Evolutionary conservation across 1,140 invertebrate species (phyloP), one percentile per base, ranked within the genome.

Genomic region (Psilanteris sp.): DNA sequence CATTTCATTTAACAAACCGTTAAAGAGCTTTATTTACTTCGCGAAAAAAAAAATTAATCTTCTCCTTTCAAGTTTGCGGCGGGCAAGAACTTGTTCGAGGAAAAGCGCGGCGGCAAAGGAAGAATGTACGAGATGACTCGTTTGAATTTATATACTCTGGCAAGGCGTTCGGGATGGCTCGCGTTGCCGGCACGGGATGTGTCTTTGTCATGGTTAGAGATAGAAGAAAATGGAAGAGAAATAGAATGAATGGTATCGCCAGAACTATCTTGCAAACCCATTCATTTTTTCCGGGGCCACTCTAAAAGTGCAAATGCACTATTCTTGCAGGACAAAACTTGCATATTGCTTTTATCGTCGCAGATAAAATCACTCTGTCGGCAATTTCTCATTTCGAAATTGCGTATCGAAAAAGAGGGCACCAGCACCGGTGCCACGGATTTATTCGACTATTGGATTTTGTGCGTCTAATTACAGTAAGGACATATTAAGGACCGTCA

Each of bases 111-210:
- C 52, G 32, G 62, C 48, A 50, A 70, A 64, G 59, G 39, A 66
- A 76, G 66, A 66, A 70, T 64, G 66, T 66, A 70, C 52, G 59
- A 61, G 73, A 76, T 66, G 66, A 68, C 59, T 76, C 73, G 64
- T 76, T 76, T 70, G 73, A 76, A 76, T 76, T 76, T 76, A 76
- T 76, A 76, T 70, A 76, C 73, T 76, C 57, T 37, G 50, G 66
- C 64, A 64, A 76, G 72, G 36, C 64, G 72, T 67, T 67, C 50
- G 54, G 52, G 34, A 44, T 37, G 62, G 72, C 44, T 67, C 54
- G 22, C 26, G 67, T 39, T 62, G 18, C 32, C 43, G 20, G 59
- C 27, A 44, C 57, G 48, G 48, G 55, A 68, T 75, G 62, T 68
- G 62, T 68, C 72, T 62, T 75, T 68, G 62, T 75, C 62, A 68